phyloP scores from a whole-genome alignment of 2,113 vertebrate genomes.

The Gracilinanus agilis region DNA sequence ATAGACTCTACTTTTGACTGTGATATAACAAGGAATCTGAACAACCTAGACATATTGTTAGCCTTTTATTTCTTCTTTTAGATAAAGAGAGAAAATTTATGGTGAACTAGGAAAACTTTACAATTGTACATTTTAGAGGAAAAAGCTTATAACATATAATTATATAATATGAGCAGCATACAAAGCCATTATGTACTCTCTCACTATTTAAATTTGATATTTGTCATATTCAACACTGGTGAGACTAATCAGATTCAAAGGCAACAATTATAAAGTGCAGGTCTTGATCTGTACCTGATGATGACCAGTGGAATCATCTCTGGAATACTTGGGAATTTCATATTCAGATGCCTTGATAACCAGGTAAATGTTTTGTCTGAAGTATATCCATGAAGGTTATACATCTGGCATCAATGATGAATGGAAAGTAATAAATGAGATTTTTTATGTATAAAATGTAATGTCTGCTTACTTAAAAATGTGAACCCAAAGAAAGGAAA shows the following conservation, averaged over 20 bases:
- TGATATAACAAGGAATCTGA: constrained; percentile 43
- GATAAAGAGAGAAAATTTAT: background rate
- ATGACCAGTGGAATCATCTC: background rate
- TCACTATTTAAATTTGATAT: background rate
- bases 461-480: background rate
- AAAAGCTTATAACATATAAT: background rate
- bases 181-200: background rate
- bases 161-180: background rate
- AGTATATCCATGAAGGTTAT: background rate
- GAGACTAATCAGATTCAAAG: background rate
- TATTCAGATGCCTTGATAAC: background rate
- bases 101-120: background rate
- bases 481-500: background rate
- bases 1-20: constrained; percentile 35
- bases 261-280: background rate
- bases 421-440: constrained; percentile 9
- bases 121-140: background rate
- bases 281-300: background rate
- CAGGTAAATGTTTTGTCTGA: background rate
- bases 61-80: background rate
- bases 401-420: background rate
- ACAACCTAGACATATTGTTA: constrained; percentile 40
- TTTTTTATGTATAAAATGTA: background rate
- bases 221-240: background rate
- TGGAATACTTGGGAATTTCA: background rate